A percentile compares a stretch with the other conserved stretches of the same genome.
phyloP scores from a whole-genome alignment of 2,888 invertebrate genomes.

The Eubasilissa splendida region DNA sequence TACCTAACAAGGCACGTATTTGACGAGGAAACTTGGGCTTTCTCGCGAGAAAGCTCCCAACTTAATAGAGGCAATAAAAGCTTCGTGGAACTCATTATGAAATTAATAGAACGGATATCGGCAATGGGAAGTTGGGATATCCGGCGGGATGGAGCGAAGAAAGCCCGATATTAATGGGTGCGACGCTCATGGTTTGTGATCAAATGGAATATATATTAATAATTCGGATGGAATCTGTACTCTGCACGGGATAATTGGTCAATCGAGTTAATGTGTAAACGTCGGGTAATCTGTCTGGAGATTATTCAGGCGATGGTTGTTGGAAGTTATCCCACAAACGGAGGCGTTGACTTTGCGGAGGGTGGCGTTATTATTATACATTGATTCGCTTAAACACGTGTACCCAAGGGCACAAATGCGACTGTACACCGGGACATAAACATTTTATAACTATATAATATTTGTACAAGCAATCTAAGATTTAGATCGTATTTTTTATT shows the following conservation, averaged over 20 bases:
- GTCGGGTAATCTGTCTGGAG: constrained; percentile 14
- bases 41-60: constrained; percentile 26
- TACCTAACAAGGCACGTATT: constrained; percentile 30
- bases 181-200: constrained; percentile 13
- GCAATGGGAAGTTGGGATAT: constrained; percentile 40
- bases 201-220: constrained; percentile 24
- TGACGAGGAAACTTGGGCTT: constrained; percentile 32
- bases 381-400: no score
- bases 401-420: no score
- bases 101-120: constrained; percentile 54
- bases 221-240: constrained; percentile 1
- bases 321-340: background rate
- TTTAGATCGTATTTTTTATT: no score
- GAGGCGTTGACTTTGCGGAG: no score
- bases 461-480: no score
- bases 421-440: no score
- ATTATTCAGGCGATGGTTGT: background rate
- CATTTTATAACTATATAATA: no score
- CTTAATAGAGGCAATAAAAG: constrained; percentile 48
- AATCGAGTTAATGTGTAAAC: constrained; percentile 24
- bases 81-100: constrained; percentile 52
- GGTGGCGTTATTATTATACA: no score
- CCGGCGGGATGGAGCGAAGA: background rate
- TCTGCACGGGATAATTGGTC: constrained; percentile 32
- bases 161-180: constrained; percentile 26